Conservation (phyloP, 2,888 invertebrate genomes). For the Drosophila heteroneura region DNA sequence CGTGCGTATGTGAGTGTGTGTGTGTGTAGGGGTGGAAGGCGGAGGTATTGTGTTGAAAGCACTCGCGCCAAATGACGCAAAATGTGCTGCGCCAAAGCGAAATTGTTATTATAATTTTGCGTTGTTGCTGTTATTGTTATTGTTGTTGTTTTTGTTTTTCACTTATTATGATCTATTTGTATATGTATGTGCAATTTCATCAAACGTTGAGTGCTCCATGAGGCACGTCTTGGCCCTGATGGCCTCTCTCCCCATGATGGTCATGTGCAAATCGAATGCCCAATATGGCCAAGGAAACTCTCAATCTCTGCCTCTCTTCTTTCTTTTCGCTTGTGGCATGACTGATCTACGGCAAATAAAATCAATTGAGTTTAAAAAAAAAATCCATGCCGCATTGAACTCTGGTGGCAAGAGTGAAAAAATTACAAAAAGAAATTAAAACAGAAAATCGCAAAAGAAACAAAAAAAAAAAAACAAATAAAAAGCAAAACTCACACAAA, state of each 20-base stretch:
- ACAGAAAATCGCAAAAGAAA: conserved; percentile 13
- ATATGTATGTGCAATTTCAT: conserved; percentile 24
- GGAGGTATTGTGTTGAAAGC: conserved; percentile 56
- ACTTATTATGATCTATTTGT: conserved; percentile 36
- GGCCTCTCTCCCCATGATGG: conserved; percentile 11
- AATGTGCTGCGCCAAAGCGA: conserved; percentile 63
- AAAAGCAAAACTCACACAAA: conserved; percentile 34
- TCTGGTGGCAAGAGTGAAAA: conserved; percentile 16
- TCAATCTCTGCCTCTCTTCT: neutral
- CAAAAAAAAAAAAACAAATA: conserved; percentile 6
- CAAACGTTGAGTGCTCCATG: conserved; percentile 24
- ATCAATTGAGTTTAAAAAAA: conserved; percentile 37
- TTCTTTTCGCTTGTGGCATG: conserved; percentile 1
- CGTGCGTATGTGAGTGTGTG: neutral
- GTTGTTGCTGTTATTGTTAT: conserved; percentile 35
- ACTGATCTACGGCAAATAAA: conserved; percentile 45
- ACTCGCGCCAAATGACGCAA: conserved; percentile 69
- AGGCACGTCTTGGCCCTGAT: conserved; percentile 42
- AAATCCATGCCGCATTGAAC: conserved; percentile 49
- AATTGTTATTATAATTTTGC: conserved; percentile 61
- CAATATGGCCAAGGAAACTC: conserved; percentile 4
- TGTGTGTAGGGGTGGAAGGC: conserved; percentile 14
- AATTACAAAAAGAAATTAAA: conserved; percentile 42
- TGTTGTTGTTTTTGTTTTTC: conserved; percentile 3
- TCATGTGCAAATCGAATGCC: conserved; percentile 6